A percentile compares a stretch with the other conserved stretches of the same genome.
Conservation (phyloP, 2,113 vertebrate genomes). For the Loxodonta africana region DNA sequence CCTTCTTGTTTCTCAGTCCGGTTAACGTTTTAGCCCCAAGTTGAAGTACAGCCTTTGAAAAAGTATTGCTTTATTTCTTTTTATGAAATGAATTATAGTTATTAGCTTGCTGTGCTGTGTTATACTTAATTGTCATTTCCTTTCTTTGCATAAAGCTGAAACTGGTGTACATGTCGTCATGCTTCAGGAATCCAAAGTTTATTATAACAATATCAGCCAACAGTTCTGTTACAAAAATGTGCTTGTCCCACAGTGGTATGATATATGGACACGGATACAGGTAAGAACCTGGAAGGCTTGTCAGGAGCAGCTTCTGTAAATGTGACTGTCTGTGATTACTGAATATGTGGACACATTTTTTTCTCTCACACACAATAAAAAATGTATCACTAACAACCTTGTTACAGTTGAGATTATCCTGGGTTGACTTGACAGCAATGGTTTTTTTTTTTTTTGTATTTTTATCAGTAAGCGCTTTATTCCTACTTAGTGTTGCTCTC, state of each 20-base stretch:
- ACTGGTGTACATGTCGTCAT: slow-evolving; percentile 58
- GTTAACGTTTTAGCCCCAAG: slow-evolving; percentile 45
- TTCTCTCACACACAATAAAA: background rate
- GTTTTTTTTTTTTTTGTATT: too few species aligned
- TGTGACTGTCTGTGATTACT: background rate
- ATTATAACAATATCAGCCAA: background rate
- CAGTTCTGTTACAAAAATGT: slow-evolving; percentile 94
- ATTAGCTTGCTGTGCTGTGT: slow-evolving; percentile 32
- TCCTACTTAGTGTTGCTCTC: background rate
- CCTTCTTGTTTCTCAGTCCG: slow-evolving; percentile 6
- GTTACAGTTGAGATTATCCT: background rate
- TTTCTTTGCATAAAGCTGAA: slow-evolving; percentile 65
- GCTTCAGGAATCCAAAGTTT: slow-evolving; percentile 87
- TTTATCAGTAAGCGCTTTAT: background rate
- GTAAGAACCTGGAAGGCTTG: slow-evolving; percentile 83
- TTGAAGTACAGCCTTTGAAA: slow-evolving; percentile 29
- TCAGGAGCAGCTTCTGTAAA: background rate
- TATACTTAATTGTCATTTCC: slow-evolving; percentile 63
- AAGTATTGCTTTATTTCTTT: slow-evolving; percentile 52
- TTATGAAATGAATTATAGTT: slow-evolving; percentile 58
- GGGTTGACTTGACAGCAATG: too few species aligned
- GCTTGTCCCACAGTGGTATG: slow-evolving; percentile 90
- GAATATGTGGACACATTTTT: background rate
- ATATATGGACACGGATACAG: slow-evolving; percentile 95
- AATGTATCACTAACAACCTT: background rate